Evolutionary conservation across 2,888 invertebrate species (phyloP).

Genomic region (Hofmannophila pseudospretella): DNA sequence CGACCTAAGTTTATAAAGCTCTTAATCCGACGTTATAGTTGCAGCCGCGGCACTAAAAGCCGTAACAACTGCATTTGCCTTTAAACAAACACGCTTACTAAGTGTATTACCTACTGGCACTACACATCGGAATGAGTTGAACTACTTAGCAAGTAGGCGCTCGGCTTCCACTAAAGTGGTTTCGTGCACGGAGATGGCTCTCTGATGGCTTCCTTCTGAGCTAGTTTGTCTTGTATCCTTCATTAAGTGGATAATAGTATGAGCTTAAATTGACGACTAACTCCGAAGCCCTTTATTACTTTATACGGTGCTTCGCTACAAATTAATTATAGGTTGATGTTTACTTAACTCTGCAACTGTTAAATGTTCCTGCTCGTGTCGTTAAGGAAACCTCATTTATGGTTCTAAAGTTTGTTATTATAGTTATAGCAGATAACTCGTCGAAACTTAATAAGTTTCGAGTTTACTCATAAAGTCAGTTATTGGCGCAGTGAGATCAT

Average conservation of each 20-base stretch:
- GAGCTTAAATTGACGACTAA: conserved; percentile 41
- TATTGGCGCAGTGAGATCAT: too few relatives aligned
- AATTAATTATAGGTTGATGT: conserved; percentile 31
- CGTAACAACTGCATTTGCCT: conserved; percentile 58
- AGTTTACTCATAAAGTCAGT: too few relatives aligned
- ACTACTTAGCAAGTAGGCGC: conserved; percentile 51
- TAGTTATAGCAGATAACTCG: too few relatives aligned
- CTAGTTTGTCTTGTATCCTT: conserved; percentile 57
- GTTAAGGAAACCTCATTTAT: background rate
- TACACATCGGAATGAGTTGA: conserved; percentile 51
- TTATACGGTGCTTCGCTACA: conserved; percentile 23
- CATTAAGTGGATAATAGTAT: conserved; percentile 50
- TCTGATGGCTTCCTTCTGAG: conserved; percentile 50
- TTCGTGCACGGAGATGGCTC: conserved; percentile 47
- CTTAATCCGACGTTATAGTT: conserved; percentile 46
- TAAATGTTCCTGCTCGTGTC: background rate
- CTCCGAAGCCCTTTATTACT: conserved; percentile 29
- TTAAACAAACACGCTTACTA: conserved; percentile 50
- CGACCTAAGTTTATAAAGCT: conserved; percentile 51
- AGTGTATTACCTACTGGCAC: conserved; percentile 51
- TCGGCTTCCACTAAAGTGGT: conserved; percentile 50
- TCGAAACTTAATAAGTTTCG: too few relatives aligned
- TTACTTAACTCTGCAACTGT: conserved; percentile 12
- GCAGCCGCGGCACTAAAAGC: conserved; percentile 45
- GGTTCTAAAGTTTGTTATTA: background rate